Evolutionary conservation across 2,888 invertebrate species (phyloP).

Genomic region (Leptopterna dolabrata): DNA sequence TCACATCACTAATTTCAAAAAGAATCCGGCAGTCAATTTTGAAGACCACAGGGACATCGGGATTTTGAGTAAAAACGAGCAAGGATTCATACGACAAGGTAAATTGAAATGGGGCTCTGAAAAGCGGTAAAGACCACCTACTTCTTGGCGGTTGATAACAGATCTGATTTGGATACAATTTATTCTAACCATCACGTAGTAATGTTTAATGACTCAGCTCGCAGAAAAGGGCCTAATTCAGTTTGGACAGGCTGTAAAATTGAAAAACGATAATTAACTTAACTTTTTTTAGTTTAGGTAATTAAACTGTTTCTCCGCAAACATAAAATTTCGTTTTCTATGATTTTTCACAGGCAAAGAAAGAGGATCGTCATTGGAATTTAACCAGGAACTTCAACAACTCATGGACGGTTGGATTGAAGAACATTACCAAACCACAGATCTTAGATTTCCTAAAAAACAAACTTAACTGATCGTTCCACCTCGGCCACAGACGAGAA

Average conservation of each 20-base stretch:
- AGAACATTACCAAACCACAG: slow-evolving; percentile 72
- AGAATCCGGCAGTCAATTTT: slow-evolving; percentile 70
- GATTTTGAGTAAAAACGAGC: slow-evolving; percentile 61
- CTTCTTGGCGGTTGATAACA: neutral
- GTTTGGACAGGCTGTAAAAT: too few relatives aligned
- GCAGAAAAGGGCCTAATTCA: too few relatives aligned
- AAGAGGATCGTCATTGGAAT: slow-evolving; percentile 68
- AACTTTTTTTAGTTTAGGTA: too few relatives aligned
- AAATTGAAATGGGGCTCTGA: neutral
- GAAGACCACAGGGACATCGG: slow-evolving; percentile 63
- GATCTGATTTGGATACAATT: too few relatives aligned
- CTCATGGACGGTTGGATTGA: slow-evolving; percentile 79
- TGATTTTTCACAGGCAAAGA: slow-evolving; percentile 21
- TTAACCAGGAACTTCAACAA: slow-evolving; percentile 75
- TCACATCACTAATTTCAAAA: slow-evolving; percentile 70
- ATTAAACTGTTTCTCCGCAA: too few relatives aligned
- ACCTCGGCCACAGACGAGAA: too few relatives aligned
- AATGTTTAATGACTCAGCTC: too few relatives aligned
- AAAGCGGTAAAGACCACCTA: neutral
- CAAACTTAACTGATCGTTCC: neutral
- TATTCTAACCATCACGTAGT: too few relatives aligned
- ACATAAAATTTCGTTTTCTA: too few relatives aligned
- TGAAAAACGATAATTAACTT: too few relatives aligned
- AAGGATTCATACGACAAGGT: slow-evolving; percentile 65
- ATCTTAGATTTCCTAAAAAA: slow-evolving; percentile 59